Percentiles rank a stretch among this genome's conserved stretches.
These are phyloP conservation scores for Furcifer pardalis DNA, from an alignment of 2,797 vertebrate species.

Conservation along the genomic window DNA sequence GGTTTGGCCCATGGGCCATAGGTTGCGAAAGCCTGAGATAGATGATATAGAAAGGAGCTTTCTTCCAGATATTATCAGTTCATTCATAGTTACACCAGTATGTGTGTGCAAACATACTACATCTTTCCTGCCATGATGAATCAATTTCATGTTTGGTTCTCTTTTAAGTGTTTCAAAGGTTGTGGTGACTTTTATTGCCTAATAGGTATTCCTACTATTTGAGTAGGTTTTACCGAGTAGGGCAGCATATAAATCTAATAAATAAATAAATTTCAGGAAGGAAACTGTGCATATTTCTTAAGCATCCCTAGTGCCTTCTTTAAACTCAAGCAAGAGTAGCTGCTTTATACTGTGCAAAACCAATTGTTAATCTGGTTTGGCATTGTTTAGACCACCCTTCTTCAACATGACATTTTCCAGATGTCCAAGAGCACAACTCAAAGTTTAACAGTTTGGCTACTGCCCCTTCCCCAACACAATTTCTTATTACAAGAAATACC, in stretches of 20 bases:
- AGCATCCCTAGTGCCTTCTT: background rate
- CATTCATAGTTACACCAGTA: background rate
- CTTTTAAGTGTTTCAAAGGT: background rate
- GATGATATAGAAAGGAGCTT: background rate
- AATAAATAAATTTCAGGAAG: background rate
- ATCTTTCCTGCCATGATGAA: background rate
- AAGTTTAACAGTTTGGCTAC: background rate
- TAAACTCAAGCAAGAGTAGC: background rate
- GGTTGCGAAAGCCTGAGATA: no score
- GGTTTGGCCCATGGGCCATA: no score
- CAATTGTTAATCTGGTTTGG: background rate
- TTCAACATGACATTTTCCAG: background rate
- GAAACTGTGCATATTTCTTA: background rate
- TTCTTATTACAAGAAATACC: background rate
- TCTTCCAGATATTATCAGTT: background rate
- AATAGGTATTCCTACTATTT: no score
- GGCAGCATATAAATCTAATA: no score
- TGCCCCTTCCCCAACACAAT: background rate
- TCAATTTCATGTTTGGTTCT: background rate
- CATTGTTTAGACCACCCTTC: background rate
- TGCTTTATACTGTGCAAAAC: background rate
- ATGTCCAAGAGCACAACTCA: background rate
- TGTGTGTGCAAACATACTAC: background rate
- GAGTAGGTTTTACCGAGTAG: no score
- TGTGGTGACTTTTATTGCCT: background rate